These are phyloP conservation scores for Eupithecia exiguata DNA, from an alignment of 2,888 invertebrate genomes.

Conservation along the genomic window DNA sequence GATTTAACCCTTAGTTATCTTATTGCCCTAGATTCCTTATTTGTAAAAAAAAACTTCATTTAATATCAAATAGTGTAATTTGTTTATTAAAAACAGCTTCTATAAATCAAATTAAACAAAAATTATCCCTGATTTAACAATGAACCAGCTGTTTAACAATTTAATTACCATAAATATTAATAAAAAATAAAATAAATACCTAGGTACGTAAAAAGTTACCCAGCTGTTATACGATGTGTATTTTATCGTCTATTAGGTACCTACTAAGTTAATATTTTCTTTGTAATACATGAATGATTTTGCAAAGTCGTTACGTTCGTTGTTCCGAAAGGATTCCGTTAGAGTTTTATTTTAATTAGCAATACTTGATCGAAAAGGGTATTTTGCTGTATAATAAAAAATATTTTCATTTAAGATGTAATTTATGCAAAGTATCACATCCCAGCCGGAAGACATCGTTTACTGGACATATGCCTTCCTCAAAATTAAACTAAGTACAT, in stretches of 20 bases:
- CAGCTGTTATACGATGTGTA: not conserved
- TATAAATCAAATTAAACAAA: not conserved
- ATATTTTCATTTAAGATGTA: not conserved
- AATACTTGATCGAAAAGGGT: not conserved
- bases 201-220: too few relatives aligned
- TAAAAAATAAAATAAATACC: too few relatives aligned
- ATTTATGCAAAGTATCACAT: not conserved
- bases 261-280: not conserved
- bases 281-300: not conserved
- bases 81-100: too few relatives aligned
- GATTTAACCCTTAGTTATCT: not conserved
- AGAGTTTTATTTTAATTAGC: too few relatives aligned
- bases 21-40: not conserved
- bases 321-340: not conserved
- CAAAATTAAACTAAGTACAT: not conserved
- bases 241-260: not conserved
- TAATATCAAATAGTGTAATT: too few relatives aligned
- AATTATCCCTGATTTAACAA: not conserved
- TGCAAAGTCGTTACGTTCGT: not conserved
- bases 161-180: not conserved
- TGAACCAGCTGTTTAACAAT: not conserved
- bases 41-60: not conserved
- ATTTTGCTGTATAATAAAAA: not conserved
- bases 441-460: not conserved
- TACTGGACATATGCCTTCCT: not conserved